Evolutionary conservation across 35 echinoderm and acorn worm genomes (phyloP), one percentile per base, ranked within the genome.

Genomic region (Lytechinus pictus): DNA sequence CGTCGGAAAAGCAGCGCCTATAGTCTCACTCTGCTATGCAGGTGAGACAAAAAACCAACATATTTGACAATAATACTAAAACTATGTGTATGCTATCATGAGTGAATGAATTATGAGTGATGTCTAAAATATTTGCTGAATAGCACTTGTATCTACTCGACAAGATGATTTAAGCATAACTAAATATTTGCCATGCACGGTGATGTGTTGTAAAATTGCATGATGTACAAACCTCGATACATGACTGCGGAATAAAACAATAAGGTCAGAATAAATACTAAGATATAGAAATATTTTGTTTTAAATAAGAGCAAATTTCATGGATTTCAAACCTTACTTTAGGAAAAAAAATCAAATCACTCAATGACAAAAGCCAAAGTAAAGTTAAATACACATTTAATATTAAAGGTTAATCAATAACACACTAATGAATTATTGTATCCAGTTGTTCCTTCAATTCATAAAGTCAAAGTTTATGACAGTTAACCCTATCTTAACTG

Each of bases 211-310:
- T 24, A 24, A 79, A 14, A 24, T 6, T 7, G 57, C 8, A 12
- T 9, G 6, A 60, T 60, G 86, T 90, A 90, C 88, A 10, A 90
- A 90, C 88, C 88, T 90, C 88, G 28, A 90, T 90, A 90, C 88
- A 90, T 90, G 52, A 90, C 88, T 90, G 88, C 44, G 12, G 27
- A 90, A 12, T 52, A 90, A 90, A 90, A 88, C 1, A 90, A 90
- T 90, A 29, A 90, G 52, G 16, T 90, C 19, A 54, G 52, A 90
- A 90, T 11, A 90, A 12, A 90, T 4, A 54, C 5, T 5, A 52
- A 29, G 33, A n/a, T 79, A 72, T 72, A 72, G 24, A 21, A 24
- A 79, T 79, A 8, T 21, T 71, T 71, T n/a, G 19, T 79, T 79
- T 79, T 6, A 24, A 7, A 79, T 24, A 8, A 8, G 8, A n/a